Conservation (phyloP, 2,113 vertebrate genomes). For the Formicarius rufipectus region DNA sequence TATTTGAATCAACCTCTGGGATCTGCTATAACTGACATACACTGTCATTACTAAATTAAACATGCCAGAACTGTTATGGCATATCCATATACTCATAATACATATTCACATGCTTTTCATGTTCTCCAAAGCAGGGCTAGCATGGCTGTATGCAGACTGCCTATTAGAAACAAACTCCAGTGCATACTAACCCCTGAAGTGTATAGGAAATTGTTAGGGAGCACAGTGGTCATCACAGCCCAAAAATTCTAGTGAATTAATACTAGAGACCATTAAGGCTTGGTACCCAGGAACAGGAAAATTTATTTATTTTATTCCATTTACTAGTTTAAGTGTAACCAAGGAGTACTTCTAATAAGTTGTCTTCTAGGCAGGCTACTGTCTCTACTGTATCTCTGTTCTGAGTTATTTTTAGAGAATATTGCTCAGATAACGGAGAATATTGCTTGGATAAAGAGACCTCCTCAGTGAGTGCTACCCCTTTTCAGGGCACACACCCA, state of each 20-base stretch:
- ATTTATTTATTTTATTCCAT: neutral
- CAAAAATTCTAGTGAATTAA: neutral
- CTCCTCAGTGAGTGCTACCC: neutral
- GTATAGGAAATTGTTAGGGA: neutral
- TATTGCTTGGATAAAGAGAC: neutral
- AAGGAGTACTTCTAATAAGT: neutral
- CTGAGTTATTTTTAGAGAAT: neutral
- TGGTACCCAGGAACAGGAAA: neutral
- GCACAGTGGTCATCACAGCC: neutral
- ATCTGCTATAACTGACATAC: neutral
- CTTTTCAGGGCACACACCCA: neutral
- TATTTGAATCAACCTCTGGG: neutral
- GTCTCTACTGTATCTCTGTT: neutral
- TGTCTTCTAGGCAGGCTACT: neutral
- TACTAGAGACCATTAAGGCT: neutral
- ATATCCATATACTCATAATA: neutral
- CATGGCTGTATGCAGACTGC: neutral
- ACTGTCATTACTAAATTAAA: constrained; percentile 10
- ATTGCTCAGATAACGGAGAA: neutral
- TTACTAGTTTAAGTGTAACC: neutral
- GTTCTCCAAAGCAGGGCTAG: neutral
- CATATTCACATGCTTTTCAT: neutral
- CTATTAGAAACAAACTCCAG: neutral
- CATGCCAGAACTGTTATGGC: neutral
- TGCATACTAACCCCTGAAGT: neutral